Evolutionary conservation across 2,113 vertebrate species (phyloP).

Genomic region (Erinaceus europaeus): DNA sequence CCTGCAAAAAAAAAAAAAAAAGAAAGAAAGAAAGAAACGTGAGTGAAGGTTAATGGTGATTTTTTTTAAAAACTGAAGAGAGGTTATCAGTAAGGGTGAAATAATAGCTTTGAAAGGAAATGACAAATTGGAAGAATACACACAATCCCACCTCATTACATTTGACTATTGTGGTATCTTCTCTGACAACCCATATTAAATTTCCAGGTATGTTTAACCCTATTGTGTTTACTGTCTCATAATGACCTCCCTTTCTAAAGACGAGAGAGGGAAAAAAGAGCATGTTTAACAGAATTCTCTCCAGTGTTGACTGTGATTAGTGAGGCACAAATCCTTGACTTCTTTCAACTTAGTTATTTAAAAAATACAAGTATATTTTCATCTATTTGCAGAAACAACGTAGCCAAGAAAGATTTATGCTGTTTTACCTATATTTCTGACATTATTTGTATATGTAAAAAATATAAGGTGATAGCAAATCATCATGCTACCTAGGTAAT

Average conservation of each 20-base stretch:
- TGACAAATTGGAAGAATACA: slow-evolving; percentile 60
- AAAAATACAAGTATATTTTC: slow-evolving; percentile 29
- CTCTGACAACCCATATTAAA: slow-evolving; percentile 39
- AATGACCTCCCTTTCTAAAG: slow-evolving; percentile 41
- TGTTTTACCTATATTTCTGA: not conserved
- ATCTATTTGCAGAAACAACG: slow-evolving; percentile 11
- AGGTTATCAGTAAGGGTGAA: slow-evolving; percentile 72
- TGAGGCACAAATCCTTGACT: not conserved
- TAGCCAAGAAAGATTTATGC: not conserved
- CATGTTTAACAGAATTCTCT: slow-evolving; percentile 36
- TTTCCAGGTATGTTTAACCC: slow-evolving; percentile 65
- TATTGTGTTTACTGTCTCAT: slow-evolving; percentile 51
- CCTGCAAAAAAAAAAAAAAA: slow-evolving; percentile 67
- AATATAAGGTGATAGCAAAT: not conserved
- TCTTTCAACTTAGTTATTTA: slow-evolving; percentile 20
- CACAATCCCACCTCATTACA: slow-evolving; percentile 65
- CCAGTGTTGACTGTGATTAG: not conserved
- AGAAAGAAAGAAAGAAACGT: too few relatives aligned
- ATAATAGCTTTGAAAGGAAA: slow-evolving; percentile 72
- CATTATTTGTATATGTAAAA: not conserved
- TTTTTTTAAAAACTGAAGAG: slow-evolving; percentile 67
- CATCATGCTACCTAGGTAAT: not conserved
- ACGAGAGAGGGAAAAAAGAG: slow-evolving; percentile 3
- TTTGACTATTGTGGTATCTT: slow-evolving; percentile 54
- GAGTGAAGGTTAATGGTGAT: slow-evolving; percentile 65